Evolutionary conservation across 2,888 invertebrate species (phyloP).

Genomic region (Drosophila monieri): DNA sequence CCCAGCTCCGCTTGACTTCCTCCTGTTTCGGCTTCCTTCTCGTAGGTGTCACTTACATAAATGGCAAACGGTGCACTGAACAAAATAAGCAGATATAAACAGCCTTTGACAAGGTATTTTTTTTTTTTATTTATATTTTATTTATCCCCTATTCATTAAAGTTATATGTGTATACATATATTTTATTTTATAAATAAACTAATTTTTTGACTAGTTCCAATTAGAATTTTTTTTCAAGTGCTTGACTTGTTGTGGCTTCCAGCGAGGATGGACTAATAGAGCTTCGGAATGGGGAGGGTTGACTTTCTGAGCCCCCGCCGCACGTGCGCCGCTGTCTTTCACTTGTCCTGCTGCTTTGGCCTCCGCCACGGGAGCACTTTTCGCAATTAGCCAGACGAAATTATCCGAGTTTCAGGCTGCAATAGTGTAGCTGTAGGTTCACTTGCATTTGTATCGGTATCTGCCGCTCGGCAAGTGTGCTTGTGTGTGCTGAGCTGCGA

Average conservation of each 20-base stretch:
- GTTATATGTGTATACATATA: no score
- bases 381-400: slow-evolving; percentile 80
- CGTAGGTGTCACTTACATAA: slow-evolving; percentile 74
- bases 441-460: slow-evolving; percentile 23
- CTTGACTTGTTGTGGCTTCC: slow-evolving; percentile 12
- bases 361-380: slow-evolving; percentile 80
- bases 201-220: background rate
- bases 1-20: slow-evolving; percentile 39
- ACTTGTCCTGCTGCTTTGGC: slow-evolving; percentile 58
- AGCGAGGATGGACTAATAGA: slow-evolving; percentile 28
- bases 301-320: slow-evolving; percentile 47
- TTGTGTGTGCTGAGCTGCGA: slow-evolving; percentile 40
- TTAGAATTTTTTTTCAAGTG: slow-evolving; percentile 10
- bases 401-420: slow-evolving; percentile 55
- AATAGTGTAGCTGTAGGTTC: slow-evolving; percentile 35
- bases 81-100: background rate
- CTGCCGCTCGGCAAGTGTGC: slow-evolving; percentile 32
- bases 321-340: slow-evolving; percentile 68
- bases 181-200: background rate
- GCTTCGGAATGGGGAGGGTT: slow-evolving; percentile 1
- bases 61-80: slow-evolving; percentile 33
- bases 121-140: background rate
- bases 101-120: background rate
- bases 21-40: slow-evolving; percentile 35
- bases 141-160: no score